Evolutionary conservation across 2,797 vertebrate genomes (phyloP), one percentile per base, ranked within the genome.

Genomic region (Ptychobarbus kaznakovi): DNA sequence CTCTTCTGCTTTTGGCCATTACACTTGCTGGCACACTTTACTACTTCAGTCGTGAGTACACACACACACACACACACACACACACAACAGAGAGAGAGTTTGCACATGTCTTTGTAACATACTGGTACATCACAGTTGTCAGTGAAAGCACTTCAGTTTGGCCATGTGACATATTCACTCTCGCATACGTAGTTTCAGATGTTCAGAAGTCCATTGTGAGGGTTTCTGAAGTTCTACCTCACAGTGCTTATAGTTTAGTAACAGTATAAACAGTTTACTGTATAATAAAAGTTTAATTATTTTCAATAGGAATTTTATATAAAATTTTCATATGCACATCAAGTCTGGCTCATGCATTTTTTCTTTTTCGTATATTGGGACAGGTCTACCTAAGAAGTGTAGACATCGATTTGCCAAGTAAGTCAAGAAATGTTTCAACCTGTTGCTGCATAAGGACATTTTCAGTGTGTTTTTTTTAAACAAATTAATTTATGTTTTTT

Each of bases 341-440:
- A 68, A 73, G 0, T 63, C 51, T 78, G 9, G n/a, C 25, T 58
- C 49, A 18, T 61, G 40, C 16, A 15, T 18, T 42, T 44, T 69
- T 35, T 65, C 1, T 28, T 3, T 38, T 70, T 70, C 49, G 38
- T 53, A 3, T 63, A 68, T 78, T 66, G 78, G n/a, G 0, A 11
- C 83, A 96, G 95, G 93, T 73, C 90, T 95, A 1, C 94, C 95
- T 28, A 96, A 92, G 89, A 96, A 96, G 89, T 95, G 95, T 86
- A 91, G 87, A 12, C 95, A 96, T 88, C 91, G 56, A 49, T 92
- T 94, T 85, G 63, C 25, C 11, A 95, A 91, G 95, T 95, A 89
- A 93, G 92, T 93, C 56, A 3, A 79, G 25, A 6, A 78, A 18
- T 1, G 63, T 16, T 25, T 4, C 12, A 51, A 28, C 15, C 22